These are phyloP conservation scores for Setipinna tenuifilis DNA, from an alignment of 2,797 vertebrate species.

Conservation along the genomic window DNA sequence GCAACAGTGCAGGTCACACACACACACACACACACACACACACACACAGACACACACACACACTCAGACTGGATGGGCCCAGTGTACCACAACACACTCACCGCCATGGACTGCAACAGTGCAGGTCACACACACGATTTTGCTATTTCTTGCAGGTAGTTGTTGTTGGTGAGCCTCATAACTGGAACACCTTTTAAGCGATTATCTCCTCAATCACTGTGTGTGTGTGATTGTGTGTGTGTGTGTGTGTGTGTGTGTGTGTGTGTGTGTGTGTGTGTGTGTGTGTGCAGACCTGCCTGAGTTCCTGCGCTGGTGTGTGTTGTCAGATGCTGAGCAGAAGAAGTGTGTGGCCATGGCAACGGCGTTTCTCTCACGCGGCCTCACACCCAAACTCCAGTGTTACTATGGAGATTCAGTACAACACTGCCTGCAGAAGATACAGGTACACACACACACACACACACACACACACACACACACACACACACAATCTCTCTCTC, in stretches of 20 bases:
- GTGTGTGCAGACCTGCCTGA: conserved; percentile 70
- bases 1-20: conserved; percentile 76
- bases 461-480: not conserved
- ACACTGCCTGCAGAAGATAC: conserved; percentile 83
- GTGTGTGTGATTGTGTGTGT: not conserved
- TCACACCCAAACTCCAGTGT: conserved; percentile 85
- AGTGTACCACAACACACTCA: conserved; percentile 77
- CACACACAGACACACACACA: not conserved
- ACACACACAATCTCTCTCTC: not conserved
- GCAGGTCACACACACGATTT: conserved; percentile 54
- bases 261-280: not conserved
- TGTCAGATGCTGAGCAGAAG: conserved; percentile 82
- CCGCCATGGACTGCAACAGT: conserved; percentile 82
- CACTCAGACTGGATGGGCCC: conserved; percentile 80
- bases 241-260: conserved; percentile 1
- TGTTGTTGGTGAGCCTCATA: too few species aligned
- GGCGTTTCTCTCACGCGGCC: conserved; percentile 73
- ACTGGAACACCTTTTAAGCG: too few species aligned
- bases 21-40: not conserved
- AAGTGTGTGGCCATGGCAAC: conserved; percentile 87
- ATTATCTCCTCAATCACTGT: not conserved
- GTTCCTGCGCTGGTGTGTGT: conserved; percentile 86
- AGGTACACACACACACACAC: conserved; percentile 60
- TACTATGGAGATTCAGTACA: conserved; percentile 77
- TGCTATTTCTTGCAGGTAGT: too few species aligned